Percentiles rank a stretch among this genome's conserved stretches.
These are phyloP conservation scores for Halichondria panicea DNA, from an alignment of 37 sponge, comb jelly and placozoan genomes.

Conservation along the genomic window DNA sequence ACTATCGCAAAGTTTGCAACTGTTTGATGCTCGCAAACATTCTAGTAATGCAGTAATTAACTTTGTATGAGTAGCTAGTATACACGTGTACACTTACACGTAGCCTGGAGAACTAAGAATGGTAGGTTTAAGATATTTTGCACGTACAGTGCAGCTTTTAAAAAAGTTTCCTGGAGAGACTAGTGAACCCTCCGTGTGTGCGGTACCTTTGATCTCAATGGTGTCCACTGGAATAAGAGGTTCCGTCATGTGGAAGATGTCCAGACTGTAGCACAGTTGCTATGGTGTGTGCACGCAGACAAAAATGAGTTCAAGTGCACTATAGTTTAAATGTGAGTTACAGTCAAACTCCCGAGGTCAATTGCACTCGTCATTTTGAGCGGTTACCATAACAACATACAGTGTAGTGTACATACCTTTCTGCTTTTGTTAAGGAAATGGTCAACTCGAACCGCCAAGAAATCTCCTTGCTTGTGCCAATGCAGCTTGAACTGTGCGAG, in stretches of 20 bases:
- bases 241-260: conserved; percentile 90
- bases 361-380: neutral
- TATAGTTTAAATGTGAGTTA: neutral
- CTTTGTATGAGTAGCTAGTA: neutral
- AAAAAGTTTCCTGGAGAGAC: no score
- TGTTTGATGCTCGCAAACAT: no score
- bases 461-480: conserved; percentile 95
- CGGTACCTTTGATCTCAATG: conserved; percentile 97
- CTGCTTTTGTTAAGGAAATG: conserved; percentile 83
- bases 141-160: no score
- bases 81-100: no score
- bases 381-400: no score
- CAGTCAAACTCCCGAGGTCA: neutral
- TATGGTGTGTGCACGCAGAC: conserved; percentile 12
- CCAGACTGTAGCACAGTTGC: conserved; percentile 81
- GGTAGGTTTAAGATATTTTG: no score
- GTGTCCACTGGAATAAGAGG: conserved; percentile 93
- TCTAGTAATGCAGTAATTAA: neutral
- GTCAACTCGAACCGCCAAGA: conserved; percentile 85
- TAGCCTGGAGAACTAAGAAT: no score
- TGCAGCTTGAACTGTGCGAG: conserved; percentile 74
- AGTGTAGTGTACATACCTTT: conserved; percentile 61
- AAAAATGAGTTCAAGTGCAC: neutral
- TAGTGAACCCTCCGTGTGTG: no score
- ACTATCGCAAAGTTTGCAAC: no score